phyloP scores from a whole-genome alignment of 2,113 vertebrate genomes.

The Scopus umbretta region DNA sequence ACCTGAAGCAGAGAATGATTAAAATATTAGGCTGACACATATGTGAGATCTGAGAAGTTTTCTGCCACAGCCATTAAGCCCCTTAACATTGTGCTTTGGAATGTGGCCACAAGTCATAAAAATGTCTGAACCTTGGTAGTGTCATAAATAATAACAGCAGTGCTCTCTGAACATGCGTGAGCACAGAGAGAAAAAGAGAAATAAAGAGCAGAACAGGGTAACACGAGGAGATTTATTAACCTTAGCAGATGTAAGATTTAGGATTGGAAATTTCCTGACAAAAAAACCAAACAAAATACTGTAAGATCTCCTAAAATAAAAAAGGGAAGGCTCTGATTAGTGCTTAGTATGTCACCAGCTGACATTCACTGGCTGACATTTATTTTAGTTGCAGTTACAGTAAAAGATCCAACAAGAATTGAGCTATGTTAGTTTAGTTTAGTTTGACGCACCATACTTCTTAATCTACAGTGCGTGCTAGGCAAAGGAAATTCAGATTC shows the following conservation, averaged over 20 bases:
- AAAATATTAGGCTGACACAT: constrained; percentile 29
- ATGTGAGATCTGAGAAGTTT: constrained; percentile 29
- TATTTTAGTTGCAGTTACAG: neutral
- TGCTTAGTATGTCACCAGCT: neutral
- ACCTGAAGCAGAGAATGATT: constrained; percentile 22
- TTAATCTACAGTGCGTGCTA: neutral
- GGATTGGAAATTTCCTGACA: constrained; percentile 1
- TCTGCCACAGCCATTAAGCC: constrained; percentile 34
- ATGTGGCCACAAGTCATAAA: constrained; percentile 47
- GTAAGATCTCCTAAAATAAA: neutral
- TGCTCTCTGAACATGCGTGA: neutral
- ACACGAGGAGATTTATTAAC: constrained; percentile 25
- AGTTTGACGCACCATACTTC: neutral
- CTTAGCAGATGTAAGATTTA: constrained; percentile 14
- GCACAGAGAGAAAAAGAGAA: neutral
- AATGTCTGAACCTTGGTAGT: constrained; percentile 22
- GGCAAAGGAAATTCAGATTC: neutral
- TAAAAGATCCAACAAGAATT: neutral
- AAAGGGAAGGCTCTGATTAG: neutral
- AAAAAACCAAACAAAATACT: neutral
- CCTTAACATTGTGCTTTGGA: constrained; percentile 28
- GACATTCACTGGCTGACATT: neutral
- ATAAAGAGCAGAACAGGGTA: neutral
- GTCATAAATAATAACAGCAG: constrained; percentile 35
- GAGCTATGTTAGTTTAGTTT: neutral